A percentile compares a stretch with the other conserved stretches of the same genome.
phyloP scores from a whole-genome alignment of 2,888 invertebrate species.

The Eristalis tenax region DNA sequence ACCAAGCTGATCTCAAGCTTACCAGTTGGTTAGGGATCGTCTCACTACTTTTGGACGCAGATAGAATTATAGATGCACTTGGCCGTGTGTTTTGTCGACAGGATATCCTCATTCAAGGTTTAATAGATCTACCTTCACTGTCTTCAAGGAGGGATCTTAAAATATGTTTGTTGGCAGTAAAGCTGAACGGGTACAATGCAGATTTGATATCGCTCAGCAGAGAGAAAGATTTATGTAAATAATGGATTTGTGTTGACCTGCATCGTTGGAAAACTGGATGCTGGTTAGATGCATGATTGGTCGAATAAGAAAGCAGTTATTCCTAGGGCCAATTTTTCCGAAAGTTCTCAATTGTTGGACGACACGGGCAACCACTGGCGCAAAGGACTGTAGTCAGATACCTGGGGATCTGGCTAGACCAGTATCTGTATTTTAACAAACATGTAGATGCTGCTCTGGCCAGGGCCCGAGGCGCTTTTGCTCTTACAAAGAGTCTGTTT shows the following conservation, averaged over 20 bases:
- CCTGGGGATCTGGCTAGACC: no score
- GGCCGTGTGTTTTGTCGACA: constrained; percentile 6
- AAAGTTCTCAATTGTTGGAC: no score
- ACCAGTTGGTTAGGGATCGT: background rate
- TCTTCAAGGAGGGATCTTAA: constrained; percentile 20
- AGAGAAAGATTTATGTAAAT: constrained; percentile 12
- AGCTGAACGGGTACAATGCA: background rate
- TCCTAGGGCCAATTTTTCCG: background rate
- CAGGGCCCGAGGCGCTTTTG: no score
- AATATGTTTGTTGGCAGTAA: constrained; percentile 10
- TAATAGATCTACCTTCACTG: constrained; percentile 12
- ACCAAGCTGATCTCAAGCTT: background rate
- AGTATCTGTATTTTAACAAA: no score
- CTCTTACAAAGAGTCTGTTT: no score
- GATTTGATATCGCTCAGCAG: constrained; percentile 21
- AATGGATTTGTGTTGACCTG: constrained; percentile 19
- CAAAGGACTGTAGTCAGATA: no score
- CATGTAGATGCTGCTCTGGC: no score
- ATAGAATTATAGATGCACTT: background rate
- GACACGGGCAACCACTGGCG: no score
- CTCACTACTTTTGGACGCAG: background rate
- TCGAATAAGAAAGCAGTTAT: background rate
- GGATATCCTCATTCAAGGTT: constrained; percentile 15
- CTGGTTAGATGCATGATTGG: no score
- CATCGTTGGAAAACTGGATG: background rate